Conservation (phyloP, 2,888 invertebrate species). For the Cephus rjabovi region DNA sequence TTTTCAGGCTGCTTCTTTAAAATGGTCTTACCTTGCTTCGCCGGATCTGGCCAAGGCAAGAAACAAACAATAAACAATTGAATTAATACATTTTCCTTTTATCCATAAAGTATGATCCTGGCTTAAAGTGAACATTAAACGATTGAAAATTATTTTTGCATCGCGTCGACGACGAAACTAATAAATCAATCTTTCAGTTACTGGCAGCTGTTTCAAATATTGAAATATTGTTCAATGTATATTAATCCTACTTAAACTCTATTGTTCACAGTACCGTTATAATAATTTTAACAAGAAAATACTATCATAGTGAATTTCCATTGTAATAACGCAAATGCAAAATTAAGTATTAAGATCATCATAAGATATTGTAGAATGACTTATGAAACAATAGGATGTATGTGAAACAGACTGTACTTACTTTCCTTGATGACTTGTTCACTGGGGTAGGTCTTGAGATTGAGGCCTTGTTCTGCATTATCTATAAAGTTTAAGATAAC, state of each 20-base stretch:
- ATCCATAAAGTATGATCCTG: background rate
- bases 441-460: slow-evolving; percentile 81
- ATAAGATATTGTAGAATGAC: slow-evolving; percentile 26
- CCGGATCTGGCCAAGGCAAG: slow-evolving; percentile 58
- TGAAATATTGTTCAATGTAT: background rate
- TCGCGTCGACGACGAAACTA: background rate
- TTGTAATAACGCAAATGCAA: slow-evolving; percentile 54
- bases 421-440: slow-evolving; percentile 87
- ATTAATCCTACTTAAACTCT: background rate
- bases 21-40: slow-evolving; percentile 58
- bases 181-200: no score
- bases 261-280: background rate
- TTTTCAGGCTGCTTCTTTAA: slow-evolving; percentile 23
- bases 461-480: slow-evolving; percentile 67
- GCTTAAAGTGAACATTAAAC: background rate
- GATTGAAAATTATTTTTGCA: background rate
- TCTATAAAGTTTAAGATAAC: slow-evolving; percentile 29
- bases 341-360: slow-evolving; percentile 46
- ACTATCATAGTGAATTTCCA: slow-evolving; percentile 29
- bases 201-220: background rate
- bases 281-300: background rate
- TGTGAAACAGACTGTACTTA: slow-evolving; percentile 69
- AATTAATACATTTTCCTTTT: slow-evolving; percentile 41
- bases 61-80: slow-evolving; percentile 46
- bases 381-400: slow-evolving; percentile 21